Base-by-base conservation (phyloP, 2,113 vertebrate genomes). In the Panthera uncia region DNA sequence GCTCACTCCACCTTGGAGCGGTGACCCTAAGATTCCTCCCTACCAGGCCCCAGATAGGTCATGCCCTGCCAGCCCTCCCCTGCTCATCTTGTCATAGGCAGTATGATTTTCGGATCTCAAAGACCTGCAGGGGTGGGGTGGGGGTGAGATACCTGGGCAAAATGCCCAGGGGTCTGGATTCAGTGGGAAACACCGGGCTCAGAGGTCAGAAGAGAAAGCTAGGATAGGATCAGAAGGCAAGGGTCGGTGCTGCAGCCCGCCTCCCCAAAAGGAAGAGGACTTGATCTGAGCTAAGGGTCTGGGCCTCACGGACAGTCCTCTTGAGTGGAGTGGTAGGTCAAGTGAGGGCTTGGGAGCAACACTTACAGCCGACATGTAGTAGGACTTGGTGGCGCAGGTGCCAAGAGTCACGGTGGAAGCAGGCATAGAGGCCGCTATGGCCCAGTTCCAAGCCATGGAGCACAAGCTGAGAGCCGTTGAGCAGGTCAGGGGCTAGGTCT, bases 281-380 rank as follows among this genome's bases (percentile, higher is more conserved):
- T 29, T n/a, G 48, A 38, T 41, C 80, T 68, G 48, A n/a, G 15
- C 55, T 18, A 63, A 29, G 74, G 82, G 12, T 76, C 81, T 93
- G 89, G 69, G 76, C 57, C 66, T 92, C 36, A 79, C 19, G 48
- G 84, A 79, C 61, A 83, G 29, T 31, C 48, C 48, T 29, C 66
- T n/a, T 71, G 68, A 73, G 63, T 61, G 48, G 82, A 61, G 33
- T 1, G 4, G 45, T 81, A 19, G 25, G 36, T 41, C 6, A 18
- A 31, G 21, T 7, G 41, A 92, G 27, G 36, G 65, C 25, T 7
- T 23, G 1, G 66, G 45, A 69, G 50, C 25, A 91, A 57, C 97
- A 99, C 99, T 99, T 97, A 99, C 99, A 98, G 98, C 99, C 99
- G 73, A 99, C 99, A 73, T 98, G 99, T 31, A 99, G 99, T 96